These are phyloP conservation scores for Chrysolina oricalcia DNA, from an alignment of 2,888 invertebrate genomes.

Conservation along the genomic window DNA sequence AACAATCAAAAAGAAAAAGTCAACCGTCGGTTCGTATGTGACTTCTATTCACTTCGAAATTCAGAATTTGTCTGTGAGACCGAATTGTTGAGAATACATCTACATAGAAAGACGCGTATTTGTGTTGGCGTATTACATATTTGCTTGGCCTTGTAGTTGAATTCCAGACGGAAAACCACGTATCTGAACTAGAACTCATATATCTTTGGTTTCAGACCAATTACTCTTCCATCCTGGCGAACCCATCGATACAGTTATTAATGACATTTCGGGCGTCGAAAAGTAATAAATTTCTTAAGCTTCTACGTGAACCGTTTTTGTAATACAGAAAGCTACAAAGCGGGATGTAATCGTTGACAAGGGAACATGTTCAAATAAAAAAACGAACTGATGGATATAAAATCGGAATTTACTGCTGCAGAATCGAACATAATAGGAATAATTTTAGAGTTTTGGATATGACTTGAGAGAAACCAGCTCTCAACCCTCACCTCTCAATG, in stretches of 20 bases:
- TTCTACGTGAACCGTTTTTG: background rate
- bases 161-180: background rate
- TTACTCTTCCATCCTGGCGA: slow-evolving; percentile 3
- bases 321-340: slow-evolving; percentile 1
- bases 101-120: too few species aligned
- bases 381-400: background rate
- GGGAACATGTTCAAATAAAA: background rate
- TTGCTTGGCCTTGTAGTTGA: background rate
- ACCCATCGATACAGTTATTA: slow-evolving; percentile 19
- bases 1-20: too few species aligned
- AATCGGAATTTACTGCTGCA: too few species aligned
- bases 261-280: slow-evolving; percentile 21
- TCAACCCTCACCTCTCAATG: too few species aligned
- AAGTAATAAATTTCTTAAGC: slow-evolving; percentile 7
- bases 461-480: too few species aligned
- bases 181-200: background rate
- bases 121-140: too few species aligned
- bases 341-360: background rate
- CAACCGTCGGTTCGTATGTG: too few species aligned
- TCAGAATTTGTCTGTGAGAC: too few species aligned
- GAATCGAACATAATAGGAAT: too few species aligned
- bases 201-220: background rate
- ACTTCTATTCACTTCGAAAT: too few species aligned
- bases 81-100: too few species aligned
- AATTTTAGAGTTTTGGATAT: too few species aligned